phyloP scores from a whole-genome alignment of 2,888 invertebrate species.

The Norana najaformis region DNA sequence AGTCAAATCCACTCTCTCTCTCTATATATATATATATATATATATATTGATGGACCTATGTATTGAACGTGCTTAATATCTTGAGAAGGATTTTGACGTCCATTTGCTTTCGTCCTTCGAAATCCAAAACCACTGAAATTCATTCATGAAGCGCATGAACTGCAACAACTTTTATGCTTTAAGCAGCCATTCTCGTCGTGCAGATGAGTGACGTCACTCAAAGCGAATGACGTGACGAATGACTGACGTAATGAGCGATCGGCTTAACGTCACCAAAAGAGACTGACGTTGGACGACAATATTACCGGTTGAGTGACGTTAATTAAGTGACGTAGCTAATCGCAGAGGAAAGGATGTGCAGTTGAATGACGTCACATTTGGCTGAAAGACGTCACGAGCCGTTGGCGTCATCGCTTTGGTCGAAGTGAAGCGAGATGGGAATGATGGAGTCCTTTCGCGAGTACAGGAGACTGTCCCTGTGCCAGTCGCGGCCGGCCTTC shows the following conservation, averaged over 20 bases:
- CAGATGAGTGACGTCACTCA: neutral
- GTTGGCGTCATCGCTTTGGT: neutral
- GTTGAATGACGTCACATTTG: neutral
- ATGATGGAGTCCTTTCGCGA: constrained; percentile 2
- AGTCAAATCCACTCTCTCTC: too few relatives aligned
- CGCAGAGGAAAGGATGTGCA: neutral
- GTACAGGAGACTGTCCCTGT: constrained; percentile 14
- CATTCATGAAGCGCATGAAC: neutral
- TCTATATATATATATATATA: too few relatives aligned
- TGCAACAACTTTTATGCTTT: neutral
- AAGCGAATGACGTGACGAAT: neutral
- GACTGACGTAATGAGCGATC: neutral
- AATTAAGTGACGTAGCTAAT: neutral
- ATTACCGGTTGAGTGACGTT: neutral
- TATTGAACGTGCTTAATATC: too few relatives aligned
- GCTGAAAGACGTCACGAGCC: neutral
- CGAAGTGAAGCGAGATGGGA: constrained; percentile 22
- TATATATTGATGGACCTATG: too few relatives aligned
- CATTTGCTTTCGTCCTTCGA: neutral
- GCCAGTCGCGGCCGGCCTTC: neutral
- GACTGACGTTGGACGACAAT: neutral
- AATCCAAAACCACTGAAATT: neutral
- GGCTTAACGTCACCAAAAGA: neutral
- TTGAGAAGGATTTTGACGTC: neutral
- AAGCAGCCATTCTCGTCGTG: neutral